phyloP scores from a whole-genome alignment of 2,888 invertebrate genomes.

The Tipula unca region DNA sequence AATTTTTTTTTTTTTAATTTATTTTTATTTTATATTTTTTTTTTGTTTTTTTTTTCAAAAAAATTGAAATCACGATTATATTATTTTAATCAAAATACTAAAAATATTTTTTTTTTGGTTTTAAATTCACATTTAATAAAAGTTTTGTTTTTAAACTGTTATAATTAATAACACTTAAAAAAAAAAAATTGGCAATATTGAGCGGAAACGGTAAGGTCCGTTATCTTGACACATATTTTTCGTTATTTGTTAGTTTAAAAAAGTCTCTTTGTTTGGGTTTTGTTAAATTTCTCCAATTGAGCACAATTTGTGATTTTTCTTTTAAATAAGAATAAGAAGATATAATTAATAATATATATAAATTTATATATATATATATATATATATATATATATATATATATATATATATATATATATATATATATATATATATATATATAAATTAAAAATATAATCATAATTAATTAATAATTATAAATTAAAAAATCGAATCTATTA shows the following conservation, averaged over 20 bases:
- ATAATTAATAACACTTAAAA: background rate
- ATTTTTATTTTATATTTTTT: background rate
- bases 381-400: no score
- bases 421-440: background rate
- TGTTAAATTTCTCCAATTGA: background rate
- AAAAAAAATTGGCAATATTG: background rate
- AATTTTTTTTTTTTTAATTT: background rate
- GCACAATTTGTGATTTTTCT: background rate
- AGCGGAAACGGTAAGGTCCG: background rate
- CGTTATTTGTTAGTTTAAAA: background rate
- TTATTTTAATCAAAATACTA: constrained; percentile 8
- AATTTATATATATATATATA: no score
- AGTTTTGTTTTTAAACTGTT: background rate
- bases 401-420: background rate
- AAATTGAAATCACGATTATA: constrained; percentile 8
- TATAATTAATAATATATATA: no score
- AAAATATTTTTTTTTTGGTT: background rate
- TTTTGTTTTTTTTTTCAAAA: background rate
- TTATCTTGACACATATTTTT: background rate
- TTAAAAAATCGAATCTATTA: background rate
- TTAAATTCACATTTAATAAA: constrained; percentile 8
- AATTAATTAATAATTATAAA: background rate
- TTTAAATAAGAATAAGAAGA: background rate
- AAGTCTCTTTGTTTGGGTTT: background rate
- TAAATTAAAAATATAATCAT: background rate